Conservation (phyloP, 2,888 invertebrate species). For the Trachelus troglodyta region DNA sequence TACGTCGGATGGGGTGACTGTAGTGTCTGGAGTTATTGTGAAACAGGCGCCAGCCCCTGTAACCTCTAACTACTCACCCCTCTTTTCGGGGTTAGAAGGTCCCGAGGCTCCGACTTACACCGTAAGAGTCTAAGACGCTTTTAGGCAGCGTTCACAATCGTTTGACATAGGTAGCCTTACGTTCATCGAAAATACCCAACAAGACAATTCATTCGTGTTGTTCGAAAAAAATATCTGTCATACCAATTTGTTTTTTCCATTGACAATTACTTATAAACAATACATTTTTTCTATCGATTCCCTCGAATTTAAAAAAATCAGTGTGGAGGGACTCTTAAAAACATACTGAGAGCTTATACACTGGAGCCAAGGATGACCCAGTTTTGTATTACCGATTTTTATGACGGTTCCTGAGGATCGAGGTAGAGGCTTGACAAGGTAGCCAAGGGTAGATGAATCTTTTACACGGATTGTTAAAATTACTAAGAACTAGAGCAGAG, state of each 20-base stretch:
- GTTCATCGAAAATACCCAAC: not conserved
- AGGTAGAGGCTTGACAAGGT: constrained; percentile 23
- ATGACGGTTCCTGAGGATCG: constrained; percentile 24
- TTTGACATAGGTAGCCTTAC: not conserved
- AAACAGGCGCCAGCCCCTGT: constrained; percentile 48
- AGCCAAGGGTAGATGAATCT: not conserved
- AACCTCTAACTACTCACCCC: constrained; percentile 24
- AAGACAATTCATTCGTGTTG: not conserved
- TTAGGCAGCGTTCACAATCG: not conserved
- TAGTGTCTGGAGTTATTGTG: constrained; percentile 47
- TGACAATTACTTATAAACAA: not conserved
- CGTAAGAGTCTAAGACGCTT: not conserved
- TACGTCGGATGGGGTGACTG: constrained; percentile 33
- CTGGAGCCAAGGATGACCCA: constrained; percentile 33
- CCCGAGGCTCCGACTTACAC: constrained; percentile 10
- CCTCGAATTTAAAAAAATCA: not conserved
- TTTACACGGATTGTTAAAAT: not conserved
- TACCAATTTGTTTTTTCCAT: not conserved
- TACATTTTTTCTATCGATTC: not conserved
- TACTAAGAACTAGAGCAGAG: not conserved
- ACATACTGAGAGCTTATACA: not conserved
- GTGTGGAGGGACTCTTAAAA: not conserved
- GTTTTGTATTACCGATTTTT: constrained; percentile 47
- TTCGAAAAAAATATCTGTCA: not conserved
- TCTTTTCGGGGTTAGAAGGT: constrained; percentile 8